Percentiles rank a stretch among this genome's conserved stretches.
Evolutionary conservation across 2,113 vertebrate species (phyloP).

Genomic region (Craseonycteris thonglongyai): DNA sequence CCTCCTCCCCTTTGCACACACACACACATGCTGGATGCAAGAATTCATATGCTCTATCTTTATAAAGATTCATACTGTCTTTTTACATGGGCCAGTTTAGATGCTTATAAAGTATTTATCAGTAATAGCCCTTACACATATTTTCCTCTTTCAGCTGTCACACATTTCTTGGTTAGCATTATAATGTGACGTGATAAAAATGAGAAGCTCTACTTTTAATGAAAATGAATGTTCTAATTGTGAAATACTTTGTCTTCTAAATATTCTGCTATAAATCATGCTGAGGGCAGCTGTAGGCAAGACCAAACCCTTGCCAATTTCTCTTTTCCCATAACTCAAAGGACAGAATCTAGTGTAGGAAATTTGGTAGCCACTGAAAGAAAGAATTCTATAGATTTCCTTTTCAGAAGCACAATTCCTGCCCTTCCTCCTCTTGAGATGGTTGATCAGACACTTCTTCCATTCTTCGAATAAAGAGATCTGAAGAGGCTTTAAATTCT

Average conservation of each 20-base stretch:
- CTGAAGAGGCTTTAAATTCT: slow-evolving; percentile 65
- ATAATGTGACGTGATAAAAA: background rate
- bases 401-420: background rate
- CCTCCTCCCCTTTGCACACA: slow-evolving; percentile 27
- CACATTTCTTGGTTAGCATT: slow-evolving; percentile 6
- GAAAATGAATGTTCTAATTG: slow-evolving; percentile 43
- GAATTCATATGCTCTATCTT: slow-evolving; percentile 21
- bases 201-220: slow-evolving; percentile 39
- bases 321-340: background rate
- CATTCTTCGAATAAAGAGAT: slow-evolving; percentile 49
- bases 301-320: background rate
- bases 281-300: background rate
- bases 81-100: background rate
- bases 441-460: slow-evolving; percentile 28
- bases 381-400: slow-evolving; percentile 2
- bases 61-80: background rate
- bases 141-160: background rate
- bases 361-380: slow-evolving; percentile 15
- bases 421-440: background rate
- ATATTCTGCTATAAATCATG: slow-evolving; percentile 3
- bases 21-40: background rate
- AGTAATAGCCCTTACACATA: background rate
- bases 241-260: slow-evolving; percentile 35
- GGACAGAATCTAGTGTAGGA: slow-evolving; percentile 21
- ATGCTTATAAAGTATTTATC: slow-evolving; percentile 26